Evolutionary conservation across 2,888 invertebrate genomes (phyloP), one percentile per base, ranked within the genome.

Genomic region (Scelioninae gen. 1): DNA sequence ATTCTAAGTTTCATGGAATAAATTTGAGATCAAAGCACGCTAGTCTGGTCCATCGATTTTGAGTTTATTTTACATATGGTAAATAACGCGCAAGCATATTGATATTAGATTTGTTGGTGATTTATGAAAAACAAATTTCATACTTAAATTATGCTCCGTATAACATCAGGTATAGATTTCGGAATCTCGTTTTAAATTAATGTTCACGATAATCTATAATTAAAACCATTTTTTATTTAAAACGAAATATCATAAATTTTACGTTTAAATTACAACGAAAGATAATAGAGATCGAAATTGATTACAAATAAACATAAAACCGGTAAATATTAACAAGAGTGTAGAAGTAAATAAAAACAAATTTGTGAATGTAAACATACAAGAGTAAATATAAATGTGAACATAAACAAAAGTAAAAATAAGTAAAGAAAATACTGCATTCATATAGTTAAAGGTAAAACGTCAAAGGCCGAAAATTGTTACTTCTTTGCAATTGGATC

Each of bases 51-150:
- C 31, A 74, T 74, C 80, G 80, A 80, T 80, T 80, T 80, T 49
- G 63, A 74, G 74, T 80, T 68, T 68, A 69, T 51, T 68, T 62
- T 66, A 56, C 74, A 71, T 62, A 55, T 29, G 47, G 68, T 69
- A 80, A 75, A 75, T 63, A 75, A 71, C 53, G 51, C 23, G 43
- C 49, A 23, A 29, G 45, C 74, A 53, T 71, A 81, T 63, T 65
- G 75, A 69, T 75, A 58, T 69, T 69, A 63, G 56, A 81, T 75
- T 75, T 71, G 63, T 38, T 49, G 49, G 29, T 81, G 75, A 81
- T 75, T 81, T 75, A 75, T 81, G 81, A 65, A 62, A 75, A 75
- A 68, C 66, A 51, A 72, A 72, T 66, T 66, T 55, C 23, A 15
- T 10, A 15, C 43, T 29, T 29, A 47, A 51, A 47, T 75, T 65